Percentiles rank a stretch among this genome's conserved stretches.
phyloP scores from a whole-genome alignment of 2,797 vertebrate species.

The Ctenosaura bakeri region DNA sequence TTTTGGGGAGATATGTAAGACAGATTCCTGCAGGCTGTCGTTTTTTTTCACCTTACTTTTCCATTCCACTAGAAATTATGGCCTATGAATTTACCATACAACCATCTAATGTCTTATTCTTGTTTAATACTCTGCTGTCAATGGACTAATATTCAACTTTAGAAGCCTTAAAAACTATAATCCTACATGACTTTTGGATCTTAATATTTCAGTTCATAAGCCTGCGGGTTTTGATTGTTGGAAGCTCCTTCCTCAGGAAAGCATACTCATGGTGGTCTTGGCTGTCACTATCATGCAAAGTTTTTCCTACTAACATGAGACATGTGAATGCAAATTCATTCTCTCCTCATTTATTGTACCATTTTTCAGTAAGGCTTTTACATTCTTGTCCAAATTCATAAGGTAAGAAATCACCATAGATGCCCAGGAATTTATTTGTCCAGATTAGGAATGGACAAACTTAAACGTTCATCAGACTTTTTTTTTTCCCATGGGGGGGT shows the following conservation, averaged over 20 bases:
- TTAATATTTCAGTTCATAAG: conserved; percentile 11
- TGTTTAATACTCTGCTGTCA: conserved; percentile 46
- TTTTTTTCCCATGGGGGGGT: too few species aligned
- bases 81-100: conserved; percentile 22
- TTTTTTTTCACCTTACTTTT: conserved; percentile 25
- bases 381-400: not conserved
- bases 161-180: conserved; percentile 26
- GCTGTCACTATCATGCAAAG: not conserved
- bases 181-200: not conserved
- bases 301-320: not conserved
- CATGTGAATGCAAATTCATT: not conserved
- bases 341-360: not conserved
- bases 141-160: not conserved
- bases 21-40: not conserved
- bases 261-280: not conserved
- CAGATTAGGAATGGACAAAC: not conserved
- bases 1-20: not conserved
- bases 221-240: conserved; percentile 9
- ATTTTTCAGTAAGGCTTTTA: too few species aligned
- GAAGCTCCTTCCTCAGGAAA: not conserved
- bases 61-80: conserved; percentile 13
- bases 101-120: conserved; percentile 8
- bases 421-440: not conserved
- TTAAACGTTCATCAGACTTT: not conserved
- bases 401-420: not conserved